Conservation (phyloP, 2,113 vertebrate genomes). For the Cricetomys ansorgei region DNA sequence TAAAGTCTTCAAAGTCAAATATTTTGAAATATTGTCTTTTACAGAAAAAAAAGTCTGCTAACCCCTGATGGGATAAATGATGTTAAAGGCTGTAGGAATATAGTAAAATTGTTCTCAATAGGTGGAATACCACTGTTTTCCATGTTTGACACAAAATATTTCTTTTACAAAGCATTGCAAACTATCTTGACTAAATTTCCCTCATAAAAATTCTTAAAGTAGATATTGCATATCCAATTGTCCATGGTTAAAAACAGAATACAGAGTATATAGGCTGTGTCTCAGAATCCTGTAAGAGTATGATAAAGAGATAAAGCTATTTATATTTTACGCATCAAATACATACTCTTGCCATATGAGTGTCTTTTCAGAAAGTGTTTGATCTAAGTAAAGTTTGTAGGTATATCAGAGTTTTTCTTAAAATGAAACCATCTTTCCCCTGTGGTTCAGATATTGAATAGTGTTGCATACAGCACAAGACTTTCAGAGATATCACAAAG, state of each 20-base stretch:
- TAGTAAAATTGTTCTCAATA: not conserved
- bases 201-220: not conserved
- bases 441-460: not conserved
- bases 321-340: not conserved
- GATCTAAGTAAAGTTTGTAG: not conserved
- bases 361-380: not conserved
- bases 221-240: not conserved
- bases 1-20: not conserved
- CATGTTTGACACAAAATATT: not conserved
- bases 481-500: not conserved
- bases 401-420: not conserved
- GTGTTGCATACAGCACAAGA: not conserved
- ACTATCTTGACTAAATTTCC: not conserved
- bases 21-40: not conserved
- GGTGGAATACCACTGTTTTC: not conserved
- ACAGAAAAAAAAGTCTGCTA: not conserved
- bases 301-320: not conserved
- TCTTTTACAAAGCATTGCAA: not conserved
- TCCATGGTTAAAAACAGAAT: not conserved
- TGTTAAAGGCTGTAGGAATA: not conserved
- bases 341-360: not conserved
- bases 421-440: not conserved
- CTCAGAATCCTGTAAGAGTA: not conserved
- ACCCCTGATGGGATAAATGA: not conserved
- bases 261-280: not conserved